phyloP scores from a whole-genome alignment of 2,113 vertebrate genomes.

The Pangasianodon hypophthalmus region DNA sequence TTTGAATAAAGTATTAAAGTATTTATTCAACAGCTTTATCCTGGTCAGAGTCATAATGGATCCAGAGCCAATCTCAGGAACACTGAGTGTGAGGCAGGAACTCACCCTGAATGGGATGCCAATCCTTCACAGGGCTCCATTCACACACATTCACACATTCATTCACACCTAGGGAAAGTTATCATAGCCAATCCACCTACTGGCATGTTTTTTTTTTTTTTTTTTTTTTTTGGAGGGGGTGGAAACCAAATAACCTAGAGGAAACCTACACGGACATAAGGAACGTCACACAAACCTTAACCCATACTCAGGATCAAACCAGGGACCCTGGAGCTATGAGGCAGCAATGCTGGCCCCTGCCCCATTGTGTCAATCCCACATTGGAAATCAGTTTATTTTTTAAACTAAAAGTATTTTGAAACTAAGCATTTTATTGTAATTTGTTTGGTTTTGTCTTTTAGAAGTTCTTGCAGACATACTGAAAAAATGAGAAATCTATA shows the following conservation, averaged over 20 bases:
- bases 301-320: background rate
- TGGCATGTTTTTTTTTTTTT: background rate
- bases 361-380: background rate
- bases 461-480: background rate
- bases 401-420: background rate
- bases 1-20: background rate
- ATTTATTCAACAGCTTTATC: background rate
- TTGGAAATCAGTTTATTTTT: too few relatives aligned
- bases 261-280: background rate
- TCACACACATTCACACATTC: background rate
- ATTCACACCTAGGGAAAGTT: background rate
- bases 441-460: background rate
- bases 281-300: background rate
- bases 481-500: background rate
- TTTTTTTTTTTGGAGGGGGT: background rate
- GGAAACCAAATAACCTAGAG: background rate
- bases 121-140: background rate
- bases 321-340: background rate
- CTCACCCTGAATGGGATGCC: background rate
- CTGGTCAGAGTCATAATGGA: background rate
- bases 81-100: background rate
- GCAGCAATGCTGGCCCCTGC: background rate
- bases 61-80: background rate
- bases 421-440: background rate
- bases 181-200: background rate